phyloP scores from a whole-genome alignment of 2,888 invertebrate genomes.

The Rhagonycha fulva region DNA sequence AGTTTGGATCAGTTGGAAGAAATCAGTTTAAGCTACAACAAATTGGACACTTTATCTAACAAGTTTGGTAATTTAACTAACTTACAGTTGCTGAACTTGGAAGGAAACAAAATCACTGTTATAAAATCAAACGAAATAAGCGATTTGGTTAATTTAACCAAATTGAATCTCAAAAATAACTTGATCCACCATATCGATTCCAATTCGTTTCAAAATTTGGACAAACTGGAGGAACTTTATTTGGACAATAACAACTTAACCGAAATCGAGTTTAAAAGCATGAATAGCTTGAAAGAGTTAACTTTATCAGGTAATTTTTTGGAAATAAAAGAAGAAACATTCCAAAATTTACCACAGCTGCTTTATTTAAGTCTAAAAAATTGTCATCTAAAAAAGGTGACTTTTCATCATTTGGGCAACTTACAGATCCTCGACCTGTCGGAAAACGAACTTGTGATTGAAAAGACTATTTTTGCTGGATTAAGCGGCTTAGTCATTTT shows the following conservation, averaged over 20 bases:
- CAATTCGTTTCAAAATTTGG: background rate
- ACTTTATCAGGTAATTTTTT: conserved; percentile 39
- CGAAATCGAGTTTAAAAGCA: conserved; percentile 31
- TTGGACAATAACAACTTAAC: conserved; percentile 39
- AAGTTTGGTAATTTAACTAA: conserved; percentile 7
- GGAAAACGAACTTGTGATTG: conserved; percentile 30
- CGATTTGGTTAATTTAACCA: conserved; percentile 12
- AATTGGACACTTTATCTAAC: conserved; percentile 21
- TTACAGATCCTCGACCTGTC: conserved; percentile 42
- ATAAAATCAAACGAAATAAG: conserved; percentile 13
- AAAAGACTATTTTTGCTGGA: background rate
- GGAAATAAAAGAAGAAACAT: conserved; percentile 4
- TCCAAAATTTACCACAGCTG: background rate
- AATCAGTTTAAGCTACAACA: conserved; percentile 26
- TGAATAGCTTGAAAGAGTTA: conserved; percentile 32
- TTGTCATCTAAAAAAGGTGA: background rate
- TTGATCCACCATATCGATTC: conserved; percentile 1
- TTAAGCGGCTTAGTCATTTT: background rate
- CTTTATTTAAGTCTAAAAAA: conserved; percentile 2
- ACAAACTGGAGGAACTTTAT: conserved; percentile 34
- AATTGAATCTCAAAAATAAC: conserved; percentile 24
- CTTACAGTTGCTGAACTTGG: conserved; percentile 24
- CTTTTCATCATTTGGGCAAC: conserved; percentile 32
- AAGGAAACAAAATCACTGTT: conserved; percentile 18
- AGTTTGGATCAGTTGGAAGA: background rate